phyloP scores from a whole-genome alignment of 2,888 invertebrate species.

The Merodon equestris region DNA sequence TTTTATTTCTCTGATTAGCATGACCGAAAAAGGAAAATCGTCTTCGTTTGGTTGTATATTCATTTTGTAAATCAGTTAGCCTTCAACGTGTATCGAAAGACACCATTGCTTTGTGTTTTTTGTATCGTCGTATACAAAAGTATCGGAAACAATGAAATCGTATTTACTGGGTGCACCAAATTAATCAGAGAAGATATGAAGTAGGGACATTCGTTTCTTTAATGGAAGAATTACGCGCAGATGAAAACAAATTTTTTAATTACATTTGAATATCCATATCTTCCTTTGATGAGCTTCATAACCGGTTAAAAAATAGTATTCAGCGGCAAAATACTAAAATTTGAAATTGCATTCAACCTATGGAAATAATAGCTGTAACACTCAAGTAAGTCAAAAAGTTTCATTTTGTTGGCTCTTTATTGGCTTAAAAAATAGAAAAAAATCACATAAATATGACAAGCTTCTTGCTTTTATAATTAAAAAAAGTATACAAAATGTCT shows the following conservation, averaged over 20 bases:
- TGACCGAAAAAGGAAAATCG: no score
- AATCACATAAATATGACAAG: constrained; percentile 6
- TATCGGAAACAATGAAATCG: constrained; percentile 6
- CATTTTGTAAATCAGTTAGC: no score
- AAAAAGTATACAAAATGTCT: not conserved
- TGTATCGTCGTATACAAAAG: constrained; percentile 2
- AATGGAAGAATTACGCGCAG: not conserved
- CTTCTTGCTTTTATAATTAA: constrained; percentile 3
- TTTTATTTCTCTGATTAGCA: no score
- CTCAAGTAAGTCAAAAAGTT: not conserved
- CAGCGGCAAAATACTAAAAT: constrained; percentile 9
- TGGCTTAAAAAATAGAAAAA: constrained; percentile 3
- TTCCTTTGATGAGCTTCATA: constrained; percentile 16
- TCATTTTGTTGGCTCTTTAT: constrained; percentile 1
- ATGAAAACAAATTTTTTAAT: constrained; percentile 12
- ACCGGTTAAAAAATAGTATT: constrained; percentile 1
- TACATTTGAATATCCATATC: constrained; percentile 7
- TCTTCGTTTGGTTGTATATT: no score
- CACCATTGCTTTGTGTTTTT: not conserved
- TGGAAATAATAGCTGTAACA: constrained; percentile 5
- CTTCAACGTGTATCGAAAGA: no score
- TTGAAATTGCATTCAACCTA: constrained; percentile 4
- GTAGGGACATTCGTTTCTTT: constrained; percentile 1
- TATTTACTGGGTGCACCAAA: constrained; percentile 9
- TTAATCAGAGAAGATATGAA: constrained; percentile 16